Evolutionary conservation across 1,140 invertebrate species (phyloP).

Genomic region (Dendroctonus ponderosae): DNA sequence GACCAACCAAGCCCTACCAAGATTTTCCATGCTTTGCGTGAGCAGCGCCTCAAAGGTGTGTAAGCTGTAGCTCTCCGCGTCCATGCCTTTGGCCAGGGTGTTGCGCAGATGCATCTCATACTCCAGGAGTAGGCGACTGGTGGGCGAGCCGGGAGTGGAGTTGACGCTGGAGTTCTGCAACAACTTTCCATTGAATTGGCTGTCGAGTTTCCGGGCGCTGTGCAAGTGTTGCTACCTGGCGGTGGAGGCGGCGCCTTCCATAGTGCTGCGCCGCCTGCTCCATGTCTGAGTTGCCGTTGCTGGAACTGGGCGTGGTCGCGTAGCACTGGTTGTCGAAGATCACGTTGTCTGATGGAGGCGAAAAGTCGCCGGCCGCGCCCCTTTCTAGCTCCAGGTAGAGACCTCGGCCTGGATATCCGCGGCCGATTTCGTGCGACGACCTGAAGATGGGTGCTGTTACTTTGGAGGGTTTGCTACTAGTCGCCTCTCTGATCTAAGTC

Average conservation of each 20-base stretch:
- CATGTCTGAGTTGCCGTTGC: slow-evolving; percentile 85
- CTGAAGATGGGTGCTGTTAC: slow-evolving; percentile 41
- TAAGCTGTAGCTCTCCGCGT: slow-evolving; percentile 89
- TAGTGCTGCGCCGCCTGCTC: slow-evolving; percentile 67
- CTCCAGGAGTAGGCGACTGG: slow-evolving; percentile 81
- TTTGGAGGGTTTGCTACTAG: too few species aligned
- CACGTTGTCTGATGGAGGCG: slow-evolving; percentile 86
- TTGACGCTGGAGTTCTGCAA: slow-evolving; percentile 51
- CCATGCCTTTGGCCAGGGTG: slow-evolving; percentile 91
- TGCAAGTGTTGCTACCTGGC: slow-evolving; percentile 50
- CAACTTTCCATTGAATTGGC: background rate
- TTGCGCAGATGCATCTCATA: slow-evolving; percentile 95
- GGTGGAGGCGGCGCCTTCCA: slow-evolving; percentile 51
- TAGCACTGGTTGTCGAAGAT: slow-evolving; percentile 93
- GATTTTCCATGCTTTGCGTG: slow-evolving; percentile 92
- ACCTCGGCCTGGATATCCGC: slow-evolving; percentile 62
- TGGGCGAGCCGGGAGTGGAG: slow-evolving; percentile 82
- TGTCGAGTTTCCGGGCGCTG: background rate
- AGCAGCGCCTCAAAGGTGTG: slow-evolving; percentile 91
- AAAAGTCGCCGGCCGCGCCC: slow-evolving; percentile 65
- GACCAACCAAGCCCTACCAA: slow-evolving; percentile 59
- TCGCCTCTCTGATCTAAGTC: too few species aligned
- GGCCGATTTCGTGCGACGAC: slow-evolving; percentile 65
- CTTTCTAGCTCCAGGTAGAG: slow-evolving; percentile 83
- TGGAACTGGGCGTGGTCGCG: slow-evolving; percentile 87